Base-by-base conservation (phyloP, 2,113 vertebrate genomes). In the Archilochus colubris region DNA sequence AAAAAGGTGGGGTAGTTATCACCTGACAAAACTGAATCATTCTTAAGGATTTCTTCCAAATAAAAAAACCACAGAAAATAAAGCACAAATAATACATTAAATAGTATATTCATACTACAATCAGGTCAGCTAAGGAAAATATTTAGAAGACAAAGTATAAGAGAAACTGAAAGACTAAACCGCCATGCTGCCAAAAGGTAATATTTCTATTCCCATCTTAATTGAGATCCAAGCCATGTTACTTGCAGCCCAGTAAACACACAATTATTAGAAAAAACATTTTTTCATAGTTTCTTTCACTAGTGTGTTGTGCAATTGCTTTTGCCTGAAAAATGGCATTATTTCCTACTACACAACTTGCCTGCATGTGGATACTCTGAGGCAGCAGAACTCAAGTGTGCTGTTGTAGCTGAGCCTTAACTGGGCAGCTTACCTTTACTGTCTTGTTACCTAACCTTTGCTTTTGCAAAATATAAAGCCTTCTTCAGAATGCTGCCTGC, bases 391-490 rank as follows among this genome's bases (percentile, higher is more conserved):
- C 14, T 74, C 31, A 33, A 54, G 33, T 9, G 23, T 73, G 67
- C n/a, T 72, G 50, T 50, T 88, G 53, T 55, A 88, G 33, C 6
- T 61, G 50, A 33, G n/a, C n/a, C 63, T 75, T 88, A 74, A 70
- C 53, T 10, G n/a, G 44, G 10, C 68, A 50, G 44, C n/a, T 94
- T 61, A 86, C 44, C 90, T 89, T 88, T 81, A 59, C 48, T 77
- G 40, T 61, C 14, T 2, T 54, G 38, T 75, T 81, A 72, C 50
- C 82, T 50, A 78, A 78, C 64, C 36, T 38, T 19, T 44, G 83
- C 15, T 62, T 93, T 72, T 58, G 30, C 69, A 93, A 95, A 48
- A 89, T n/a, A 87, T 22, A 92, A 94, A 59, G 43, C 30, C 31
- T 61, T 82, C 85, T 82, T 66, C 82, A 91, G 79, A 93, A 94